These are phyloP conservation scores for Bombus haemorrhoidalis DNA, from an alignment of 1,140 invertebrate species.

Conservation along the genomic window DNA sequence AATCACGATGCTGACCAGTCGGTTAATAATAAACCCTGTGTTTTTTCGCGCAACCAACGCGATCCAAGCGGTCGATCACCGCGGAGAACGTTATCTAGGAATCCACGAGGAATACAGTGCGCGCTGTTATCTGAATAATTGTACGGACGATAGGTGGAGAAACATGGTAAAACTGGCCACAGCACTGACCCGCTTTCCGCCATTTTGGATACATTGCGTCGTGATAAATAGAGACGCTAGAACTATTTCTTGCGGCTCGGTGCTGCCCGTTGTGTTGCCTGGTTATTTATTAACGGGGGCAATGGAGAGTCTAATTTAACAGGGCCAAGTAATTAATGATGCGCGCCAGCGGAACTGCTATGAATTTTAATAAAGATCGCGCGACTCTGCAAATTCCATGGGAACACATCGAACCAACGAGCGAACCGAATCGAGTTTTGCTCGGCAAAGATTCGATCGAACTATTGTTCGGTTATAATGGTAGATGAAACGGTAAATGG, in stretches of 20 bases:
- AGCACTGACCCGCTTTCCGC: neutral
- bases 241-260: slow-evolving; percentile 22
- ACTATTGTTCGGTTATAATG: neutral
- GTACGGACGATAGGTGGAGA: neutral
- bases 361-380: slow-evolving; percentile 42
- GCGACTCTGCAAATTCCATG: neutral
- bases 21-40: slow-evolving; percentile 42
- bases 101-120: neutral
- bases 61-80: slow-evolving; percentile 19
- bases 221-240: slow-evolving; percentile 34
- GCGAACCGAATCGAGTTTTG: neutral
- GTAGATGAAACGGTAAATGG: neutral
- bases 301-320: slow-evolving; percentile 17
- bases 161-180: neutral
- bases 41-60: slow-evolving; percentile 11
- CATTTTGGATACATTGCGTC: neutral
- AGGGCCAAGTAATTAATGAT: slow-evolving; percentile 24
- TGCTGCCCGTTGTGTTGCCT: neutral
- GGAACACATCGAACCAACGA: neutral
- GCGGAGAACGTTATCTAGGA: neutral
- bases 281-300: slow-evolving; percentile 34
- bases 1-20: slow-evolving; percentile 25
- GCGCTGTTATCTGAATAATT: neutral
- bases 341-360: neutral
- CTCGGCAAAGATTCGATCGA: neutral